These are phyloP conservation scores for Pterostichus niger DNA, from an alignment of 2,888 invertebrate genomes.

Conservation along the genomic window DNA sequence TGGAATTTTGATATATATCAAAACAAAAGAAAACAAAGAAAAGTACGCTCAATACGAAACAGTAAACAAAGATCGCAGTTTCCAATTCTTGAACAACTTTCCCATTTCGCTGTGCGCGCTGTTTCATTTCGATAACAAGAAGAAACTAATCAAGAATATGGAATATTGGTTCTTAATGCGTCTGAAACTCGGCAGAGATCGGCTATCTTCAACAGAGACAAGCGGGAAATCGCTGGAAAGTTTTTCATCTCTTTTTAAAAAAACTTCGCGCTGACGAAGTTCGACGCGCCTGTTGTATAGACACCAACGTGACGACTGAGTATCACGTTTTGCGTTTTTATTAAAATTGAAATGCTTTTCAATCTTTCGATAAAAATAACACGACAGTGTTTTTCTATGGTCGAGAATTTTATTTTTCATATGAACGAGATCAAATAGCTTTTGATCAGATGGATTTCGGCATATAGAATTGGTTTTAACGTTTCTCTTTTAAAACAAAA, in stretches of 20 bases:
- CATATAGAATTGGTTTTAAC: neutral
- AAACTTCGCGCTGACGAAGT: slow-evolving; percentile 32
- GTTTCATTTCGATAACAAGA: slow-evolving; percentile 33
- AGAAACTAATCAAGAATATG: slow-evolving; percentile 44
- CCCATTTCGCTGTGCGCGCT: slow-evolving; percentile 19
- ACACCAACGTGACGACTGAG: slow-evolving; percentile 26
- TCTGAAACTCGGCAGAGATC: slow-evolving; percentile 1
- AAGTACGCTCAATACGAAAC: neutral
- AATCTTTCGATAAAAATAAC: slow-evolving; percentile 38
- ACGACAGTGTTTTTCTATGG: slow-evolving; percentile 23
- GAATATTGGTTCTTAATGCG: slow-evolving; percentile 36
- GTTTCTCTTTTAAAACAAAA: neutral
- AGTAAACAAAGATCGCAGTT: slow-evolving; percentile 39
- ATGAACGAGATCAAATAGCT: slow-evolving; percentile 1
- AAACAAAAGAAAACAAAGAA: slow-evolving; percentile 24
- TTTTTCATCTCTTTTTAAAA: slow-evolving; percentile 27
- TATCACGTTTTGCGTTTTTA: slow-evolving; percentile 33
- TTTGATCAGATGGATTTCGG: neutral
- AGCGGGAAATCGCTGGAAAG: neutral
- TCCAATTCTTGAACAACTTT: slow-evolving; percentile 19
- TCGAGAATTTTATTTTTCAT: slow-evolving; percentile 40
- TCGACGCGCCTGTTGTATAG: slow-evolving; percentile 34
- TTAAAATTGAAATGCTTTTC: slow-evolving; percentile 47
- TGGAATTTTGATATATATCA: neutral
- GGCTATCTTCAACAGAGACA: neutral